These are phyloP conservation scores for Psammodynastes pulverulentus DNA, from an alignment of 2,113 vertebrate species.

Conservation along the genomic window DNA sequence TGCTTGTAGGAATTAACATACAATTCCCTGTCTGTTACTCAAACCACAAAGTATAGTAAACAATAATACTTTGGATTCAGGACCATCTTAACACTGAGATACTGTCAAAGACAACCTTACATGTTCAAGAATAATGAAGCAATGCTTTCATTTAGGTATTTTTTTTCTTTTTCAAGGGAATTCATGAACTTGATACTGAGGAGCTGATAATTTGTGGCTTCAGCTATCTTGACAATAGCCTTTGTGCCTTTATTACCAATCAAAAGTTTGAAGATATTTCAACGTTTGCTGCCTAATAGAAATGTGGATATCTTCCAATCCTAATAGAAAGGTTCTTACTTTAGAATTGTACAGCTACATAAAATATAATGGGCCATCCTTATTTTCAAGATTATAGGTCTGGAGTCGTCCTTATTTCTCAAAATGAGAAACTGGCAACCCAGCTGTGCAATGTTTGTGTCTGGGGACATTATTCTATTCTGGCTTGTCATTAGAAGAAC, in stretches of 20 bases:
- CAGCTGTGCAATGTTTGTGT: neutral
- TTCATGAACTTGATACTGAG: neutral
- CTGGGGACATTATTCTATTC: neutral
- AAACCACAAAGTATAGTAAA: neutral
- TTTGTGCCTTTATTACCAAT: neutral
- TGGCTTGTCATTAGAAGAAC: neutral
- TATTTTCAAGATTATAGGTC: neutral
- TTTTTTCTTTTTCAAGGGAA: neutral
- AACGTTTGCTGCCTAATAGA: neutral
- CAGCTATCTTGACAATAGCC: neutral
- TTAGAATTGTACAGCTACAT: neutral
- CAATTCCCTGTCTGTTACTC: too few species aligned
- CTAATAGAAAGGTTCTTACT: neutral
- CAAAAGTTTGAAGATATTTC: neutral
- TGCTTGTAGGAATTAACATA: neutral
- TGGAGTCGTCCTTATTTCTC: neutral
- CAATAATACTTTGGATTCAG: neutral
- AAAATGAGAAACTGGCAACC: neutral
- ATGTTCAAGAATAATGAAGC: neutral
- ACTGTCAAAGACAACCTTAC: neutral
- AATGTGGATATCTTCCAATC: neutral
- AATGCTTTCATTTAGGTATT: neutral
- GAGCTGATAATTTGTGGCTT: neutral
- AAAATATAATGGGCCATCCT: neutral
- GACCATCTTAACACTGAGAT: neutral